These are phyloP conservation scores for Perca schrenkii DNA, from an alignment of 2,113 vertebrate genomes.

Conservation along the genomic window DNA sequence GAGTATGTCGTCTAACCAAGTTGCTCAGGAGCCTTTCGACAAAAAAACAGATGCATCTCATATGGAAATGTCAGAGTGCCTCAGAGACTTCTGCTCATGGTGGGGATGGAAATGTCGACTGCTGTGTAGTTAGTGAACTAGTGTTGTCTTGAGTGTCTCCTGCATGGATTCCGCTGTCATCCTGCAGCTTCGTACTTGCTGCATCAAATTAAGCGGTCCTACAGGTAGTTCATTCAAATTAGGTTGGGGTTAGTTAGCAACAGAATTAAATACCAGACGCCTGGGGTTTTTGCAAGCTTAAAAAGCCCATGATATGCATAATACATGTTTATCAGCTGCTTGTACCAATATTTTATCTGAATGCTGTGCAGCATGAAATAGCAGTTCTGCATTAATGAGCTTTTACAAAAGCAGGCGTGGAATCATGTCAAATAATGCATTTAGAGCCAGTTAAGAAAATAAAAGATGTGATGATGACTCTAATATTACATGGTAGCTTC, in stretches of 20 bases:
- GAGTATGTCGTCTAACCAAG: neutral
- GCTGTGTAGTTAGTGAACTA: neutral
- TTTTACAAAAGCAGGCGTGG: conserved; percentile 4
- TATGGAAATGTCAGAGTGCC: conserved; percentile 65
- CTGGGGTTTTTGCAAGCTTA: conserved; percentile 26
- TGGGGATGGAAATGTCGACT: conserved; percentile 21
- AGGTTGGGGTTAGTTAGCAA: conserved; percentile 26
- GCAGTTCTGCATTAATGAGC: conserved; percentile 46
- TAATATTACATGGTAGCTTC: neutral
- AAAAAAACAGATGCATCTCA: conserved; percentile 54
- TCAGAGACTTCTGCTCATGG: conserved; percentile 40
- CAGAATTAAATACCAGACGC: conserved; percentile 33
- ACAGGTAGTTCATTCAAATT: conserved; percentile 57
- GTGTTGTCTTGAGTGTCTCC: conserved; percentile 1
- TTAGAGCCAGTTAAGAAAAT: conserved; percentile 15
- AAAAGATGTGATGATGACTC: neutral
- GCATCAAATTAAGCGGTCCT: neutral
- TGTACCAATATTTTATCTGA: conserved; percentile 40
- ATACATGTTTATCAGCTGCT: conserved; percentile 45
- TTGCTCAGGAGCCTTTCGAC: conserved; percentile 20
- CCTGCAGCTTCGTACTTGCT: neutral
- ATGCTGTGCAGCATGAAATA: conserved; percentile 48
- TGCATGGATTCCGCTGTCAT: conserved; percentile 1
- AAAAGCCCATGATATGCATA: conserved; percentile 39
- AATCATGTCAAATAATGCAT: conserved; percentile 9